Evolutionary conservation across 2,888 invertebrate genomes (phyloP).

Genomic region (Mamestra brassicae): DNA sequence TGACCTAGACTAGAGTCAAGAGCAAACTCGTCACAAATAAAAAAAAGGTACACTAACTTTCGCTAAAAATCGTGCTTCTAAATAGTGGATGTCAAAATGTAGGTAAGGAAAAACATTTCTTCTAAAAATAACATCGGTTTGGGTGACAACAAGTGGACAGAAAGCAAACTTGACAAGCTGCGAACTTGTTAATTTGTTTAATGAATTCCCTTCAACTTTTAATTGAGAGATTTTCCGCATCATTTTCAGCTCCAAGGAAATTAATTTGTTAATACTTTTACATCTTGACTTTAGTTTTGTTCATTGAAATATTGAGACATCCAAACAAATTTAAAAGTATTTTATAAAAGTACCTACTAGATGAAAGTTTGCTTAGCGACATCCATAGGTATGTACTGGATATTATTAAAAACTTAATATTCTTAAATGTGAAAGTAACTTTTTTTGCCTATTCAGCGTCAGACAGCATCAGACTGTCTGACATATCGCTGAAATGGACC

Average conservation of each 20-base stretch:
- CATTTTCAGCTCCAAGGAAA: slow-evolving; percentile 29
- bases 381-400: too few species aligned
- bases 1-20: too few species aligned
- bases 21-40: too few species aligned
- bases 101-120: not conserved
- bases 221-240: slow-evolving; percentile 39
- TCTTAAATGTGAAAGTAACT: too few species aligned
- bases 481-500: too few species aligned
- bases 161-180: slow-evolving; percentile 7
- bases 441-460: too few species aligned
- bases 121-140: not conserved
- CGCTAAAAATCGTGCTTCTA: not conserved
- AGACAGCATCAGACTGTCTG: too few species aligned
- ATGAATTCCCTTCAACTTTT: slow-evolving; percentile 39
- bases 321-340: not conserved
- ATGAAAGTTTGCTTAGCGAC: not conserved
- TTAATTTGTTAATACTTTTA: slow-evolving; percentile 33
- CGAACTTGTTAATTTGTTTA: slow-evolving; percentile 43
- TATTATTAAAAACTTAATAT: too few species aligned
- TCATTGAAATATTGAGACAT: not conserved
- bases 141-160: slow-evolving; percentile 8
- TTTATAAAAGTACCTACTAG: not conserved
- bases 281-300: slow-evolving; percentile 2
- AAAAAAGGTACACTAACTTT: not conserved
- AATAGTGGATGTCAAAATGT: not conserved